Conservation (phyloP, 2,113 vertebrate genomes). For the Tragelaphus scriptus region DNA sequence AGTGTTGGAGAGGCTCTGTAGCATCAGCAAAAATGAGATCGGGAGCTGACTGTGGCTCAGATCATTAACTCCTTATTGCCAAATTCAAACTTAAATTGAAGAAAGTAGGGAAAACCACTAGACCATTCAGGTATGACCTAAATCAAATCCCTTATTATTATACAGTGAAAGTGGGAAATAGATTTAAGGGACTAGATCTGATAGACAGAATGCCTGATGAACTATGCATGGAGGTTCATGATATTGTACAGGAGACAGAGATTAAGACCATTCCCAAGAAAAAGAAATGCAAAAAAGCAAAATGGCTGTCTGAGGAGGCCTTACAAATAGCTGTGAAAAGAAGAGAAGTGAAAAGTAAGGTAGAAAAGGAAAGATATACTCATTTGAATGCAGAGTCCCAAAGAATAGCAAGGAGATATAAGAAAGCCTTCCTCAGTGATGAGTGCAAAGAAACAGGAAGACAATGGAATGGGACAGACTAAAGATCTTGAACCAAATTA, state of each 20-base stretch:
- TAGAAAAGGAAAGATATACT: background rate
- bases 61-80: background rate
- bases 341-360: background rate
- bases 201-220: background rate
- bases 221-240: background rate
- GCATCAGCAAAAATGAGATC: background rate
- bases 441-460: background rate
- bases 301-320: background rate
- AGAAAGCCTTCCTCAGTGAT: background rate
- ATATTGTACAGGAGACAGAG: background rate
- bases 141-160: background rate
- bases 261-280: background rate
- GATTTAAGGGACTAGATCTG: background rate
- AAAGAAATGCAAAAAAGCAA: background rate
- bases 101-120: background rate
- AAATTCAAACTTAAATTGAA: background rate
- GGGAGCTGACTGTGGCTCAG: background rate
- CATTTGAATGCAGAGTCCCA: background rate
- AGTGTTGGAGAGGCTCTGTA: background rate
- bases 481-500: background rate
- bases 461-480: background rate
- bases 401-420: background rate
- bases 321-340: background rate
- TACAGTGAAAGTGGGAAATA: background rate
- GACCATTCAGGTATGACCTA: background rate